Percentiles rank a stretch among this genome's conserved stretches.
These are phyloP conservation scores for Lycodopsis pacificus DNA, from an alignment of 2,797 vertebrate genomes.

Conservation along the genomic window DNA sequence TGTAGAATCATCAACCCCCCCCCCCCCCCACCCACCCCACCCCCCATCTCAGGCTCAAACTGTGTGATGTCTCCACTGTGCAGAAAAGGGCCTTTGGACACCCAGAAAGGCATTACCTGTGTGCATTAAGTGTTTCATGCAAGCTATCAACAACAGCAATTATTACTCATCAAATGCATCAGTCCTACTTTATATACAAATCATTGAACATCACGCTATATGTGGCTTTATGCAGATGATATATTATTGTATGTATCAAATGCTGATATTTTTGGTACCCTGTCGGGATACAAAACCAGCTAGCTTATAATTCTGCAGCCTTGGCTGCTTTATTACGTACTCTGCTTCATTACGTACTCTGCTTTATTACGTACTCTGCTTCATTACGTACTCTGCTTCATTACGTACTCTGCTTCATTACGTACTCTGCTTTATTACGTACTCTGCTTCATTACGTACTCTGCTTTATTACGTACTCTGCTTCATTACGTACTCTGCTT, in stretches of 20 bases:
- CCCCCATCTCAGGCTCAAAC: neutral
- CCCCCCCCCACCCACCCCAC: too few species aligned
- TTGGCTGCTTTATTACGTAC: neutral
- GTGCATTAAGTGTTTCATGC: neutral
- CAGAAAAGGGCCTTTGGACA: neutral
- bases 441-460: neutral
- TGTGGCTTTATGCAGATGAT: constrained; percentile 13
- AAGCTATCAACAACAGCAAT: neutral
- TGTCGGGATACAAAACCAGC: neutral
- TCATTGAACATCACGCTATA: neutral
- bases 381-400: too few species aligned
- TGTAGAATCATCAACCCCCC: neutral
- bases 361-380: too few species aligned
- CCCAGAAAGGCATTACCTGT: neutral
- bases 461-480: too few species aligned
- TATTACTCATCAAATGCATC: neutral
- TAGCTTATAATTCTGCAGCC: neutral
- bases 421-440: neutral
- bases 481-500: too few species aligned
- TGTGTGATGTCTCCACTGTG: neutral
- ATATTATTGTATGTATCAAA: neutral
- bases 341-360: neutral
- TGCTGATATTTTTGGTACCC: neutral
- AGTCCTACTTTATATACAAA: fast-evolving
- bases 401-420: neutral